A percentile compares a stretch with the other conserved stretches of the same genome.
Evolutionary conservation across 2,113 vertebrate species (phyloP).

Genomic region (Mesoclemmys tuberculata): DNA sequence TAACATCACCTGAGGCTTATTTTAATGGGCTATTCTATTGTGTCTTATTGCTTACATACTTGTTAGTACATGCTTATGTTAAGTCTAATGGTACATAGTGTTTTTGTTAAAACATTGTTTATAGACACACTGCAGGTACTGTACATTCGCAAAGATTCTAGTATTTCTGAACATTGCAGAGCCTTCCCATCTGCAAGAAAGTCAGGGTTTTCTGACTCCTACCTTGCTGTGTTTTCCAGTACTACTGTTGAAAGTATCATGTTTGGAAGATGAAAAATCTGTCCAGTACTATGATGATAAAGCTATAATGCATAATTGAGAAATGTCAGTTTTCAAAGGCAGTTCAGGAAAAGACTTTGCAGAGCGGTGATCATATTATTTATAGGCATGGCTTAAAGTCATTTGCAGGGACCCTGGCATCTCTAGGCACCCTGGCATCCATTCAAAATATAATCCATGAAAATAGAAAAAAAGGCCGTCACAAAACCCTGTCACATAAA

Average conservation of each 20-base stretch:
- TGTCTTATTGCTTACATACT: not conserved
- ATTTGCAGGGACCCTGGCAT: fast-evolving
- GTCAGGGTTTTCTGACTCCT: fast-evolving
- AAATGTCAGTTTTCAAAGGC: fast-evolving
- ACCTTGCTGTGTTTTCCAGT: not conserved
- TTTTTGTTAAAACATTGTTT: not conserved
- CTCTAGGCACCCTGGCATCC: not conserved
- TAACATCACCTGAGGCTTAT: not conserved
- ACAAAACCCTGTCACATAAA: fast-evolving
- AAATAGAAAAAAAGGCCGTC: not conserved
- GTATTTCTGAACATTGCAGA: not conserved
- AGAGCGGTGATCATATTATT: not conserved
- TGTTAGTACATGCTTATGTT: not conserved
- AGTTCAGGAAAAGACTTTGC: not conserved
- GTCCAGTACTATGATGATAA: fast-evolving
- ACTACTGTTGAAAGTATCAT: not conserved
- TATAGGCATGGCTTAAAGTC: not conserved
- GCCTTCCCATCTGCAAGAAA: not conserved
- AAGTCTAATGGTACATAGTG: too few species aligned
- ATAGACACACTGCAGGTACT: fast-evolving
- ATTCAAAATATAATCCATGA: not conserved
- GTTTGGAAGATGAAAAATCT: not conserved
- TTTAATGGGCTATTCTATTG: fast-evolving
- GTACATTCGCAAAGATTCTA: fast-evolving
- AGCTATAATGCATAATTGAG: not conserved